Conservation (phyloP, 1,140 invertebrate species). For the Nymphalis io region DNA sequence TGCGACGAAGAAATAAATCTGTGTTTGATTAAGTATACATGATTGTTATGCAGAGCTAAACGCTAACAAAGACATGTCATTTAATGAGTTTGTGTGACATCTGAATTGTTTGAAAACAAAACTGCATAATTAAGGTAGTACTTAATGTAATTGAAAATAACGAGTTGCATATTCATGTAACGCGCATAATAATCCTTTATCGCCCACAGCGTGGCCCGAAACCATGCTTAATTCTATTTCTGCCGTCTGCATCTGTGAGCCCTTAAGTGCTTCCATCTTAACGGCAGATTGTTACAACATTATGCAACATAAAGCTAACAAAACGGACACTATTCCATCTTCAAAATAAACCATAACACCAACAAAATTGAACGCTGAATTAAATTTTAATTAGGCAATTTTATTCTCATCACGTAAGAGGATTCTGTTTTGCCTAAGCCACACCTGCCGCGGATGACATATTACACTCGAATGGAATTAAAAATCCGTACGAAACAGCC, state of each 20-base stretch:
- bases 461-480: slow-evolving; percentile 59
- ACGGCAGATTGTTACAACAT: slow-evolving; percentile 31
- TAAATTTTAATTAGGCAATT: slow-evolving; percentile 53
- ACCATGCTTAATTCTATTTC: slow-evolving; percentile 59
- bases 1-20: neutral
- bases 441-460: slow-evolving; percentile 48
- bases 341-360: slow-evolving; percentile 30
- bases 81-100: slow-evolving; percentile 36
- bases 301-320: slow-evolving; percentile 26
- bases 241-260: slow-evolving; percentile 41
- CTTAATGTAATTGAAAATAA: slow-evolving; percentile 60
- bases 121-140: slow-evolving; percentile 39
- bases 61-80: neutral
- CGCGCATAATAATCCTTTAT: slow-evolving; percentile 55
- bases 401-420: slow-evolving; percentile 52
- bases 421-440: slow-evolving; percentile 44
- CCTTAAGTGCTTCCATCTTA: slow-evolving; percentile 53
- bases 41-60: neutral
- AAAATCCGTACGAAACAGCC: slow-evolving; percentile 57
- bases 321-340: slow-evolving; percentile 20
- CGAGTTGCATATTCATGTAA: slow-evolving; percentile 57
- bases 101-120: slow-evolving; percentile 46
- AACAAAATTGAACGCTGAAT: slow-evolving; percentile 31
- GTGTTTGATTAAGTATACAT: neutral
- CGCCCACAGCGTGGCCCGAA: slow-evolving; percentile 33